Percentiles rank a stretch among this genome's conserved stretches.
These are phyloP conservation scores for Apamea crenata DNA, from an alignment of 2,888 invertebrate species.

Conservation along the genomic window DNA sequence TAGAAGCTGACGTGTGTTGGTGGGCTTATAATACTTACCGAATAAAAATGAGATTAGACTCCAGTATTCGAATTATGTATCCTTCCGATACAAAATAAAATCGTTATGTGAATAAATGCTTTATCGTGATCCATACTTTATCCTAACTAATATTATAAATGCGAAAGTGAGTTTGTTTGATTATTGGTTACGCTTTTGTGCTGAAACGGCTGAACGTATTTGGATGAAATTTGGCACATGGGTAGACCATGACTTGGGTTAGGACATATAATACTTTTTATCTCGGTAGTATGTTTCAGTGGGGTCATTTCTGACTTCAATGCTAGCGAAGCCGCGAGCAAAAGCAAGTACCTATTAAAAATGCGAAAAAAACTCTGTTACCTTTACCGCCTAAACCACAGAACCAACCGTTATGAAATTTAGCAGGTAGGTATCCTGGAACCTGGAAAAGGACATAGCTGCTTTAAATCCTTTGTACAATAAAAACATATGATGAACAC, in stretches of 20 bases:
- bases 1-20: slow-evolving; percentile 46
- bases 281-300: not conserved
- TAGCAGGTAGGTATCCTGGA: not conserved
- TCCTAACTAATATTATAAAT: not conserved
- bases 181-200: too few relatives aligned
- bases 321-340: not conserved
- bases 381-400: not conserved
- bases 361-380: not conserved
- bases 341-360: not conserved
- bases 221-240: not conserved
- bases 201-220: not conserved
- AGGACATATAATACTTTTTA: not conserved
- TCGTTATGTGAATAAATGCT: not conserved
- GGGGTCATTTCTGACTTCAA: not conserved
- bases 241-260: not conserved
- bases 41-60: slow-evolving; percentile 45
- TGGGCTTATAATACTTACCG: slow-evolving; percentile 53
- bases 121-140: not conserved
- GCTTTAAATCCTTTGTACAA: not conserved
- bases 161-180: not conserved
- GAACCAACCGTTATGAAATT: not conserved
- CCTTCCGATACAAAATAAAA: slow-evolving; percentile 25
- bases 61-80: slow-evolving; percentile 15
- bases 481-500: not conserved
- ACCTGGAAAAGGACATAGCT: not conserved